Evolutionary conservation across 2,797 vertebrate genomes (phyloP), one percentile per base, ranked within the genome.

Genomic region (Aldrovandia affinis): DNA sequence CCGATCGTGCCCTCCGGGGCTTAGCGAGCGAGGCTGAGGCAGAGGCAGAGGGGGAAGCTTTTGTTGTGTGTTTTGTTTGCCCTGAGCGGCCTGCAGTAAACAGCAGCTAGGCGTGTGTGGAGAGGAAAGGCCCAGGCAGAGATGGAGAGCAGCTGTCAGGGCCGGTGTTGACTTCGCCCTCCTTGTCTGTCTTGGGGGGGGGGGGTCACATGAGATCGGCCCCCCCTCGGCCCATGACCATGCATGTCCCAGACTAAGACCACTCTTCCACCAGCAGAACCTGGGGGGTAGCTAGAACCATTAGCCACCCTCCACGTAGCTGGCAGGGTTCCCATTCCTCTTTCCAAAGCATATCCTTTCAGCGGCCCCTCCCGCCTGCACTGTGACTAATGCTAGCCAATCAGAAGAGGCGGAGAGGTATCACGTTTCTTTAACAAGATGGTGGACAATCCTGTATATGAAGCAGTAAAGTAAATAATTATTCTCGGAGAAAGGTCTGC

Each of bases 141-240:
- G 78, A 15, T 30, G 84, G 78, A 85, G 84, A 85, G 86, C 89
- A 87, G 89, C 87, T 91, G 88, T 83, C 52, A 39, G 65, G 86
- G 90, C 89, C 88, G 86, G 88, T 90, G 88, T 81, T 83, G 81
- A 81, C 79, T 81, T 78, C 75, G 80, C 78, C 87, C 82, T 65
- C 83, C 81, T 55, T 44, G 52, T 85, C 83, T 70, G 85, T 59
- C 82, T 83, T 86, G 36, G 59, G 70, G 36, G 20, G 78, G 65
- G 85, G 59, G 22, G 57, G 73, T 87, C 86, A 50, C 33, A 42
- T 12, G 33, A 81, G 79, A 83, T 50, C 77, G 65, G 78, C 70
- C 14, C 12, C 33, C 44, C 42, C 18, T 25, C 1, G 6, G 39
- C 47, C 50, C 3, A 52, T 50, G 22, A 54, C 50, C 50, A 47